Base-by-base conservation (phyloP, 2,888 invertebrate genomes). In the Morpho helenor region DNA sequence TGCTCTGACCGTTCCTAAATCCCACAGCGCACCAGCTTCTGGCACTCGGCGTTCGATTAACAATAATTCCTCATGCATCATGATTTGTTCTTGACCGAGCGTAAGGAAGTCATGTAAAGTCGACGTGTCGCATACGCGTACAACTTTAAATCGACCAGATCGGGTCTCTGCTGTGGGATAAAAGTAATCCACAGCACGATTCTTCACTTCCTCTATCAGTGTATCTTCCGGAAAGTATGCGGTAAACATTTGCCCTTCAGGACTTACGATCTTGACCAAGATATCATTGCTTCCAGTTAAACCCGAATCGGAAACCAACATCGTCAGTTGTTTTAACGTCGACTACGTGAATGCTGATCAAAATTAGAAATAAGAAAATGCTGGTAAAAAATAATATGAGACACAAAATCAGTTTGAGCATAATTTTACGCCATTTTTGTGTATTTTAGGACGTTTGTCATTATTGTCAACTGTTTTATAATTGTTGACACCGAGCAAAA, bases 101-200 rank as follows among this genome's bases (percentile, higher is more conserved):
- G 87, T 86, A 0, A 89, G 65, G 60, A 88, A 86, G 49, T 89
- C 89, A 54, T 88, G 87, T 1, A 89, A 63, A 0, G 88, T 87
- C 0, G 77, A 63, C 0, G 84, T 80, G 57, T 89, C 87, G 8
- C 70, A 75, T 0, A 90, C 90, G 6, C 89, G 65, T 0, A 89
- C 84, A 5, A 90, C 77, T 57, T 89, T 89, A 63, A 76, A 89
- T 1, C 88, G 70, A 16, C 82, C 73, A 0, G 84, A 67, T 0
- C 87, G 83, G 0, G 77, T 73, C 49, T 86, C 87, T 2, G 85
- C 86, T n/a, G 69, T 78, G 0, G 88, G 87, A 60, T 87, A 89
- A 69, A 90, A 90, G 72, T 63, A 84, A 10, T 85, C 83, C 7
- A 87, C 72, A 0, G 87, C 82, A 0, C 82, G 72, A 46, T 82